phyloP scores from a whole-genome alignment of 2,797 vertebrate species.

The Gorsachius magnificus region DNA sequence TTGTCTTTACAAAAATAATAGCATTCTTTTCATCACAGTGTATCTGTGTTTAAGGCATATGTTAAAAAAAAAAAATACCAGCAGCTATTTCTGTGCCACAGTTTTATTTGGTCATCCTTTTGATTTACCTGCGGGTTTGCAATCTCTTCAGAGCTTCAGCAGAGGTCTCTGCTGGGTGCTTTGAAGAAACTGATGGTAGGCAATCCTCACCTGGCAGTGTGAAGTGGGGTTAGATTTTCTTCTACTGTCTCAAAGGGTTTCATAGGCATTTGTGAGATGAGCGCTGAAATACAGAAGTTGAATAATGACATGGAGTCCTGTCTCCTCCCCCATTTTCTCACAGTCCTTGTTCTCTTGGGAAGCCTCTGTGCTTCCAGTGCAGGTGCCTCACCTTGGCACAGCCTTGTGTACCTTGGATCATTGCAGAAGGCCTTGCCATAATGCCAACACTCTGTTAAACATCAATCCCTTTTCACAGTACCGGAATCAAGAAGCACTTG shows the following conservation, averaged over 20 bases:
- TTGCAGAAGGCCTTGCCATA: not conserved
- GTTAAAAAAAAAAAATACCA: not conserved
- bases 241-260: not conserved
- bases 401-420: not conserved
- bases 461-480: not conserved
- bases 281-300: not conserved
- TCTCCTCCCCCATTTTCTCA: not conserved
- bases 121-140: not conserved
- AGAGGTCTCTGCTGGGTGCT: not conserved
- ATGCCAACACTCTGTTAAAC: not conserved
- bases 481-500: not conserved
- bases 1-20: not conserved
- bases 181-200: not conserved
- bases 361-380: not conserved
- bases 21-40: not conserved
- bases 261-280: not conserved
- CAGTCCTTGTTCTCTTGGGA: not conserved
- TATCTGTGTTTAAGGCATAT: not conserved
- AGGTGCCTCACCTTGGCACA: not conserved
- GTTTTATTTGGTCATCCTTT: not conserved
- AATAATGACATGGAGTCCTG: not conserved
- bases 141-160: not conserved
- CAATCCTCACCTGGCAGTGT: not conserved
- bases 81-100: not conserved
- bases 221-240: not conserved